These are phyloP conservation scores for Hartigia nigra DNA, from an alignment of 2,888 invertebrate genomes.

Conservation along the genomic window DNA sequence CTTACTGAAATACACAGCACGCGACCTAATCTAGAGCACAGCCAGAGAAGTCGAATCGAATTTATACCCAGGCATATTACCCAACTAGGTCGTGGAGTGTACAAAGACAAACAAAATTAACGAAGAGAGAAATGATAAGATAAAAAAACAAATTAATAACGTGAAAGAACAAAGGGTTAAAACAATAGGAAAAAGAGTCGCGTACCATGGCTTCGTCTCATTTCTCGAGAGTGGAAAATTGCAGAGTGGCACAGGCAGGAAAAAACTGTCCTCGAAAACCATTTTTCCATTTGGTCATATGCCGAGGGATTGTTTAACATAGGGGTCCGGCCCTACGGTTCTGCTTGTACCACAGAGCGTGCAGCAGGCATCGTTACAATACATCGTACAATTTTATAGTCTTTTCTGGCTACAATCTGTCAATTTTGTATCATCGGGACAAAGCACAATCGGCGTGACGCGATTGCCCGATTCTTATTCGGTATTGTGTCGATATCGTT, in stretches of 20 bases:
- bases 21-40: not conserved
- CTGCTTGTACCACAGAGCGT: conserved; percentile 28
- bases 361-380: conserved; percentile 37
- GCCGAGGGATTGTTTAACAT: not conserved
- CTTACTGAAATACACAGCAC: not conserved
- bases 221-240: conserved; percentile 40
- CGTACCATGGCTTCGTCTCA: conserved; percentile 34
- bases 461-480: not conserved
- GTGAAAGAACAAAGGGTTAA: not conserved
- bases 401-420: conserved; percentile 35
- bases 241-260: conserved; percentile 25
- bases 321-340: conserved; percentile 22
- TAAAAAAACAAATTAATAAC: not conserved
- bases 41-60: not conserved
- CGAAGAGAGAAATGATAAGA: not conserved
- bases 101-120: not conserved
- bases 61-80: not conserved
- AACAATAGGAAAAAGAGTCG: conserved; percentile 35
- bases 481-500: not conserved
- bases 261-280: conserved; percentile 10
- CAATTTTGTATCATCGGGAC: conserved; percentile 6
- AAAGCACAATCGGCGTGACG: not conserved
- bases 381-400: conserved; percentile 35
- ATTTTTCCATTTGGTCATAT: conserved; percentile 9
- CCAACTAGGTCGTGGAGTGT: not conserved